These are phyloP conservation scores for Suricata suricatta DNA, from an alignment of 2,113 vertebrate species.

Conservation along the genomic window DNA sequence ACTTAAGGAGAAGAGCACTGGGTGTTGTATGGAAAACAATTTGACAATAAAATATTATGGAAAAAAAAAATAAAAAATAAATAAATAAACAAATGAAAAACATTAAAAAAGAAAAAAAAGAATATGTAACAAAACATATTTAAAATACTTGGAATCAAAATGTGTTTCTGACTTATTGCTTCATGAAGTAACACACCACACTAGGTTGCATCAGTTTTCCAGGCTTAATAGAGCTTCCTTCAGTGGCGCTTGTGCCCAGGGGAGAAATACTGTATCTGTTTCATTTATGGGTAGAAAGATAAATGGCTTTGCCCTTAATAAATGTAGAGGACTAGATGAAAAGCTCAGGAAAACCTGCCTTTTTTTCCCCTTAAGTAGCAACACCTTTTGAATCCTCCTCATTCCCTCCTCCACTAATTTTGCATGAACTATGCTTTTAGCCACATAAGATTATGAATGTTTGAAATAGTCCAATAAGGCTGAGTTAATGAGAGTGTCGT, in stretches of 20 bases:
- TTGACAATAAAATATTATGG: too few relatives aligned
- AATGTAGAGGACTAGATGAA: constrained; percentile 70
- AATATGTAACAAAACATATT: constrained; percentile 7
- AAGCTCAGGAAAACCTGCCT: constrained; percentile 69
- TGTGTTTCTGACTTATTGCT: constrained; percentile 58
- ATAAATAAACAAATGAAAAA: too few relatives aligned
- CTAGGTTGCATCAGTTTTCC: constrained; percentile 77
- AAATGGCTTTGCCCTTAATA: constrained; percentile 80
- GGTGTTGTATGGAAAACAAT: too few relatives aligned
- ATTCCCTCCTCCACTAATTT: constrained; percentile 76
- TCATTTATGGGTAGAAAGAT: constrained; percentile 59
- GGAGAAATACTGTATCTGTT: constrained; percentile 72
- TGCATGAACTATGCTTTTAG: constrained; percentile 77
- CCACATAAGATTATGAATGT: constrained; percentile 76
- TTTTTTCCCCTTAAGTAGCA: constrained; percentile 79
- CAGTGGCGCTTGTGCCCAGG: constrained; percentile 60
- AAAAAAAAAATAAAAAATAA: too few relatives aligned
- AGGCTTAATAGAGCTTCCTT: constrained; percentile 67
- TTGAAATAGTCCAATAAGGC: constrained; percentile 73
- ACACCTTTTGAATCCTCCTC: constrained; percentile 79
- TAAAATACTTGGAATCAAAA: constrained; percentile 59
- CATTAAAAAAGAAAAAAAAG: too few relatives aligned
- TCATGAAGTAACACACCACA: constrained; percentile 65
- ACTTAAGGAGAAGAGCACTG: too few relatives aligned
- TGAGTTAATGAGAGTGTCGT: constrained; percentile 82